Evolutionary conservation across 2,113 vertebrate genomes (phyloP), one percentile per base, ranked within the genome.

Genomic region (Myxocyprinus asiaticus): DNA sequence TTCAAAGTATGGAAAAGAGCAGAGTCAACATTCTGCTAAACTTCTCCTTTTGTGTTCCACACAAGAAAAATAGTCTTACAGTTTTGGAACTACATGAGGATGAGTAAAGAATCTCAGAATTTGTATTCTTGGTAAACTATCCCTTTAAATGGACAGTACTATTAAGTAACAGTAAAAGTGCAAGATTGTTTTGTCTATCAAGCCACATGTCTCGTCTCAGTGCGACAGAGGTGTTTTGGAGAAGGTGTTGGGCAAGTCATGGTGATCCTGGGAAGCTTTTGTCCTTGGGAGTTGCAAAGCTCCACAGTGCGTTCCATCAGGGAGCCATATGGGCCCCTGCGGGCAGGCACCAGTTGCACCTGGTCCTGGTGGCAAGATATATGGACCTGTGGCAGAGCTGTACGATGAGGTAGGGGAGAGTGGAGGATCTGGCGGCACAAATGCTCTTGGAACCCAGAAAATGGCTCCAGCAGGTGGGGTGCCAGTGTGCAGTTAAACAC

Each of bases 181-280:
- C 22, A 33, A 33, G 5, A 1, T 8, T 47, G 42, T 10, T 22
- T 17, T 8, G 5, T 48, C 33, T 76, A 75, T 81, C 58, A 85
- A 59, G 75, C 75, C 53, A 43, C 50, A 61, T 83, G 66, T 7
- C 66, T 53, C 33, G 44, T 77, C 43, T 77, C 76, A 9, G 77
- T 17, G 15, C 42, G 42, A 42, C 14, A 55, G 3, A 80, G 43
- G 14, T 68, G 53, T 63, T 84, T 86, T 0, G 85, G 85, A 5
- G 85, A 84, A 65, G 85, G 85, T 15, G 85, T 86, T 0, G 85
- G 85, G 22, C 82, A 70, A 50, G 85, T 86, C 82, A 86, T 86
- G 58, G 85, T 86, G 55, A 86, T 86, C 73, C 73, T 84, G 65
- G 85, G 85, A 73, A 84, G 67, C 50, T 63, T 67, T 7, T 48